A percentile compares a stretch with the other conserved stretches of the same genome.
Conservation (phyloP, 92 coral and sea anemone species). For the Metridium senile region DNA sequence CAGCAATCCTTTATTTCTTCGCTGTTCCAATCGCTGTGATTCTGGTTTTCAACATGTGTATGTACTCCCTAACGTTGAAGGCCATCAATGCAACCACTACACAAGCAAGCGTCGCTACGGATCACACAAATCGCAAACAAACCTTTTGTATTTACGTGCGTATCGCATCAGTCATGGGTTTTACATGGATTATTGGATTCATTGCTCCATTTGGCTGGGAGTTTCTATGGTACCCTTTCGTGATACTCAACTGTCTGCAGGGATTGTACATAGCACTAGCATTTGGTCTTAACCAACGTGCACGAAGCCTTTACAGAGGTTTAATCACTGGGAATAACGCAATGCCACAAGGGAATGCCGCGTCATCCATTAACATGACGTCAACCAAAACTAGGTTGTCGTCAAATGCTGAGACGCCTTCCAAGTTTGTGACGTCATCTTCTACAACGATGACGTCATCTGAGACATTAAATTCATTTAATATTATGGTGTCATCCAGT, state of each 20-base stretch:
- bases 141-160: constrained; percentile 47
- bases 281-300: constrained; percentile 45
- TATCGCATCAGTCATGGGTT: constrained; percentile 54
- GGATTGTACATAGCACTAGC: constrained; percentile 57
- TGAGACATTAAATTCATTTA: no score
- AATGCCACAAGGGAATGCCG: no score
- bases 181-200: constrained; percentile 49
- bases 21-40: constrained; percentile 42
- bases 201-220: constrained; percentile 17
- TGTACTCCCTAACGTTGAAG: constrained; percentile 45
- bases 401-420: no score
- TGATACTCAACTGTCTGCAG: constrained; percentile 28
- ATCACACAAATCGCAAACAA: constrained; percentile 7
- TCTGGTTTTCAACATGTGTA: constrained; percentile 21
- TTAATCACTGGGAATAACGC: not conserved
- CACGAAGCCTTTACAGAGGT: constrained; percentile 15
- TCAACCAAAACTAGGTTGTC: no score
- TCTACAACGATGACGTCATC: no score
- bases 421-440: no score
- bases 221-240: constrained; percentile 40
- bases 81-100: constrained; percentile 48
- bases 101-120: constrained; percentile 42
- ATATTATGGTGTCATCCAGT: no score
- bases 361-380: no score
- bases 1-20: constrained; percentile 31